phyloP scores from a whole-genome alignment of 2,888 invertebrate species.

The Platycnemis pennipes region DNA sequence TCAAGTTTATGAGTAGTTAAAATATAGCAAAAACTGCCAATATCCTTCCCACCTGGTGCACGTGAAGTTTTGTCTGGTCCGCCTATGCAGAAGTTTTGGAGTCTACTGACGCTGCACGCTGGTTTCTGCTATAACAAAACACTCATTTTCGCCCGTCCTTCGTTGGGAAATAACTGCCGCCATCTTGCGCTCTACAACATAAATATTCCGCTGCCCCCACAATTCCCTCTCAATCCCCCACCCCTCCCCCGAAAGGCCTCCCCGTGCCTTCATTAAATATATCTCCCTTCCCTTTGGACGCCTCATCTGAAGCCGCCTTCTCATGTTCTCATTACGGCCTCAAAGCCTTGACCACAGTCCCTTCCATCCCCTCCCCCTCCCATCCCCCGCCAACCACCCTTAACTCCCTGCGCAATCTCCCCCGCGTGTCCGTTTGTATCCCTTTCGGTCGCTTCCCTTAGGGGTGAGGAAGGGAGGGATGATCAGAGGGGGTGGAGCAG shows the following conservation, averaged over 20 bases:
- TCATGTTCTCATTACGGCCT: slow-evolving; percentile 53
- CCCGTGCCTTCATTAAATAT: slow-evolving; percentile 38
- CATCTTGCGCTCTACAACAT: neutral
- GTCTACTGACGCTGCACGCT: too few relatives aligned
- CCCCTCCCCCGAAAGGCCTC: neutral
- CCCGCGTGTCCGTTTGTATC: neutral
- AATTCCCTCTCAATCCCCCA: neutral
- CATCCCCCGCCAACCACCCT: neutral
- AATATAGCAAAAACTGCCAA: too few relatives aligned
- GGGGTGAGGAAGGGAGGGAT: neutral
- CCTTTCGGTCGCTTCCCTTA: neutral
- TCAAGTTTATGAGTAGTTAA: too few relatives aligned
- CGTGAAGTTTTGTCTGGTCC: too few relatives aligned
- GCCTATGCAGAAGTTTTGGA: too few relatives aligned
- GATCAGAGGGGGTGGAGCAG: neutral
- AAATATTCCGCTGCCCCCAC: neutral
- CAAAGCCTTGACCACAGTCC: slow-evolving; percentile 51
- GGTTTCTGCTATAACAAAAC: too few relatives aligned
- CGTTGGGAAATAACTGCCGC: slow-evolving; percentile 33
- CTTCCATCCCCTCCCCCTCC: neutral
- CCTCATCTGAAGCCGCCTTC: slow-evolving; percentile 40
- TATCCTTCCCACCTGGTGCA: too few relatives aligned
- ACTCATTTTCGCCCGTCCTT: neutral
- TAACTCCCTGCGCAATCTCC: slow-evolving; percentile 27
- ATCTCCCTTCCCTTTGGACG: neutral